Conservation (phyloP, 2,888 invertebrate genomes). For the Oscheius onirici region DNA sequence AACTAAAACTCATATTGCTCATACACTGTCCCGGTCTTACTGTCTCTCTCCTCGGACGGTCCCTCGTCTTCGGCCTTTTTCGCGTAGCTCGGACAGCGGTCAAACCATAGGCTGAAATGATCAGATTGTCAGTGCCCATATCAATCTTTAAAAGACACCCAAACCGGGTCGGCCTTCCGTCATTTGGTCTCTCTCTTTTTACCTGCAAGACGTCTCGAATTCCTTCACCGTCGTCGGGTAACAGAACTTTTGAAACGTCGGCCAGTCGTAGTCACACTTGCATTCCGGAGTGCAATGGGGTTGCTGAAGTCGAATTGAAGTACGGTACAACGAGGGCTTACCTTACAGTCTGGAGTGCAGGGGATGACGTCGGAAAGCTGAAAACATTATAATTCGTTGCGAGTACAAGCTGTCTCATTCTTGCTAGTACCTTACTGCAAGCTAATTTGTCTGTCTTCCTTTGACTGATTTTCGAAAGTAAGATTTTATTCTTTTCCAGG, state of each 20-base stretch:
- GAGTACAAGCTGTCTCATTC: no score
- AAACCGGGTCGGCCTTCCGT: slow-evolving; percentile 7
- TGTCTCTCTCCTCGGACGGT: slow-evolving; percentile 2
- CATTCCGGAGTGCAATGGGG: slow-evolving; percentile 49
- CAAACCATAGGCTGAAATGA: slow-evolving; percentile 21
- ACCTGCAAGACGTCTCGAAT: slow-evolving; percentile 29
- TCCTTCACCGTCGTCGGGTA: slow-evolving; percentile 14
- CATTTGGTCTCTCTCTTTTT: not conserved
- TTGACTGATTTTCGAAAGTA: no score
- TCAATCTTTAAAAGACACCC: slow-evolving; percentile 27
- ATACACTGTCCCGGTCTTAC: not conserved
- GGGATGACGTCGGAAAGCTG: slow-evolving; percentile 46
- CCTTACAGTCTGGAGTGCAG: slow-evolving; percentile 45
- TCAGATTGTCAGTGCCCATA: not conserved
- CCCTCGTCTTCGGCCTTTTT: slow-evolving; percentile 5
- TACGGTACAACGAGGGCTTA: slow-evolving; percentile 2
- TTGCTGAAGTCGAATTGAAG: not conserved
- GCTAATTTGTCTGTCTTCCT: no score
- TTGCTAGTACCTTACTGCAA: no score
- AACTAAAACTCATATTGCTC: slow-evolving; percentile 1
- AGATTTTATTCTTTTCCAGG: no score
- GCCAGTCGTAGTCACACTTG: slow-evolving; percentile 37
- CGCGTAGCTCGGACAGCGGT: slow-evolving; percentile 10
- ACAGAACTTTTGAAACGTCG: slow-evolving; percentile 22
- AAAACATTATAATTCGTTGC: slow-evolving; percentile 10